These are phyloP conservation scores for Digitonthophagus gazella DNA, from an alignment of 2,888 invertebrate genomes.

Conservation along the genomic window DNA sequence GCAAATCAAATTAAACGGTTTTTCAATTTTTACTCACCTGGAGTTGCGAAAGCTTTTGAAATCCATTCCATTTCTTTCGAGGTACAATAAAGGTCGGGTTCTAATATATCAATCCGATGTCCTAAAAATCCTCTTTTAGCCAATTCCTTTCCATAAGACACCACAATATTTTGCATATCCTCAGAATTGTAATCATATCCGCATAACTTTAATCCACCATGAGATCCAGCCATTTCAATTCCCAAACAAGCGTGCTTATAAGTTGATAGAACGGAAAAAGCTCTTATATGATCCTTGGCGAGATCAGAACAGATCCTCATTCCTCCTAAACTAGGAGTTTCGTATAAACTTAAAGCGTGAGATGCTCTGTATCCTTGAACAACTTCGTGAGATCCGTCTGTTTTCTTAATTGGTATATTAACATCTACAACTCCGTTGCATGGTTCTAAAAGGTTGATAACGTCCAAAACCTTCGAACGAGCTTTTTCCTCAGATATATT, in stretches of 20 bases:
- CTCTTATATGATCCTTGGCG: constrained; percentile 44
- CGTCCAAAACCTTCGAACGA: constrained; percentile 32
- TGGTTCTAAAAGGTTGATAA: constrained; percentile 42
- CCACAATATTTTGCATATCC: constrained; percentile 42
- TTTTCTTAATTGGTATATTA: constrained; percentile 41
- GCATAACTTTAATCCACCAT: constrained; percentile 45
- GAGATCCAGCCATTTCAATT: constrained; percentile 43
- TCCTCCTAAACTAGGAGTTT: constrained; percentile 41
- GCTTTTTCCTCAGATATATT: constrained; percentile 32
- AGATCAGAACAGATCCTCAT: constrained; percentile 40
- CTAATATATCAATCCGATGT: constrained; percentile 39
- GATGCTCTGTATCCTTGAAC: constrained; percentile 45
- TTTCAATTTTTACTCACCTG: constrained; percentile 20
- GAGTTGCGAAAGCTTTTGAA: constrained; percentile 16
- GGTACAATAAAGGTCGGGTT: constrained; percentile 44
- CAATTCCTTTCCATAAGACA: constrained; percentile 38
- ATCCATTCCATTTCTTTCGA: constrained; percentile 43
- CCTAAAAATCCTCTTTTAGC: constrained; percentile 35
- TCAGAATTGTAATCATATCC: constrained; percentile 37
- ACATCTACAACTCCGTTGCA: constrained; percentile 46
- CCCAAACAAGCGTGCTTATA: constrained; percentile 45
- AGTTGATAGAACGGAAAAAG: constrained; percentile 42
- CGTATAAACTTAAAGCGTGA: constrained; percentile 40
- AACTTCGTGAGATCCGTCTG: constrained; percentile 40
- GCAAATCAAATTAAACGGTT: background rate